A percentile compares a stretch with the other conserved stretches of the same genome.
Evolutionary conservation across 2,797 vertebrate genomes (phyloP).

Genomic region (Myotis myotis): DNA sequence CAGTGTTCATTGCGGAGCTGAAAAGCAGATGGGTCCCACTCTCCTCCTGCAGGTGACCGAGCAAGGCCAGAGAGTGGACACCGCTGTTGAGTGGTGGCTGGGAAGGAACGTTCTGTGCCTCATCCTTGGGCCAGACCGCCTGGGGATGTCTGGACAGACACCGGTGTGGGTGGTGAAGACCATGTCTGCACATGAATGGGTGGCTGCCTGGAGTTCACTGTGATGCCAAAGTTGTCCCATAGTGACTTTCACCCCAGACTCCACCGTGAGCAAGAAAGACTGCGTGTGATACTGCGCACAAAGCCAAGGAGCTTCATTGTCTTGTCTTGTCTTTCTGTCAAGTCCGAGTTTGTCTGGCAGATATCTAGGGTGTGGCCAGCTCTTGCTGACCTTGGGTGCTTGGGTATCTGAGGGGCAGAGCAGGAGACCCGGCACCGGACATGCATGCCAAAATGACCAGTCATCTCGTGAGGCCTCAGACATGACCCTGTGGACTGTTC

Average conservation of each 20-base stretch:
- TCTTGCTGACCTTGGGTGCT: background rate
- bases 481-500: slow-evolving; percentile 39
- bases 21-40: background rate
- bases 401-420: background rate
- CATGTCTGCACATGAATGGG: background rate
- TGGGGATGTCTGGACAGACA: background rate
- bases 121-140: background rate
- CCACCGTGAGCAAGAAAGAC: slow-evolving; percentile 25
- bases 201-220: slow-evolving; percentile 17
- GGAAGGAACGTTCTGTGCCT: background rate
- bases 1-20: background rate
- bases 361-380: background rate
- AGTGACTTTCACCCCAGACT: slow-evolving; percentile 9
- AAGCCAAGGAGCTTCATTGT: slow-evolving; percentile 19
- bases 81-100: background rate
- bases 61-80: background rate
- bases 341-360: background rate
- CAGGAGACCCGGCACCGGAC: slow-evolving; percentile 24
- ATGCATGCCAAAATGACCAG: slow-evolving; percentile 60
- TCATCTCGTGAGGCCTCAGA: background rate
- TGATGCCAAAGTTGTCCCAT: slow-evolving; percentile 30
- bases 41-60: background rate
- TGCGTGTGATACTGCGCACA: slow-evolving; percentile 58
- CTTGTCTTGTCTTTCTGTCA: slow-evolving; percentile 67
- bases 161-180: background rate